Evolutionary conservation across 2,113 vertebrate genomes (phyloP).

Genomic region (Reinhardtius hippoglossoides): DNA sequence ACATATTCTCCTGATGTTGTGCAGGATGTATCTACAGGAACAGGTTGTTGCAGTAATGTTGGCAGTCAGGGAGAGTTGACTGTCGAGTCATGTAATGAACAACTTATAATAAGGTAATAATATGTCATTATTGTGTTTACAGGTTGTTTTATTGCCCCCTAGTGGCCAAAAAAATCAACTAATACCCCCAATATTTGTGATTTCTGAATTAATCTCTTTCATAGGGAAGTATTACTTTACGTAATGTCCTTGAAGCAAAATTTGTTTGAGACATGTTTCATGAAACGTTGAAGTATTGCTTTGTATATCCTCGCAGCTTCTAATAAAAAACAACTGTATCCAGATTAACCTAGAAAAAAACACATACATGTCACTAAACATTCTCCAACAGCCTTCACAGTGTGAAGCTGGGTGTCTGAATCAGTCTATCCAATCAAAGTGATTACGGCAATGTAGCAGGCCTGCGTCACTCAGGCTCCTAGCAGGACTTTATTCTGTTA

Average conservation of each 20-base stretch:
- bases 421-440: too few species aligned
- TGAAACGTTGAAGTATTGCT: not conserved
- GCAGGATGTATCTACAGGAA: too few species aligned
- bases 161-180: not conserved
- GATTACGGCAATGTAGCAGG: not conserved
- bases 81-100: too few species aligned
- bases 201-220: not conserved
- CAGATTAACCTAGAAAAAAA: not conserved
- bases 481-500: too few species aligned
- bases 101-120: too few species aligned
- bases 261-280: too few species aligned
- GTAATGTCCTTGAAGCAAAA: not conserved
- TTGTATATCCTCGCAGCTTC: not conserved
- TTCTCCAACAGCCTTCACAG: too few species aligned
- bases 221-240: not conserved
- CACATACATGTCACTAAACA: not conserved
- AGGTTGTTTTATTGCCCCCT: not conserved
- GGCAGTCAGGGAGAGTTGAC: too few species aligned
- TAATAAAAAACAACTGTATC: not conserved
- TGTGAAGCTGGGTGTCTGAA: too few species aligned
- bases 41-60: too few species aligned
- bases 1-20: too few species aligned
- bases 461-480: slow-evolving; percentile 6
- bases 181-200: too few species aligned
- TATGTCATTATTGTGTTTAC: not conserved